Conservation (phyloP, 1,140 invertebrate species). For the Chlorops oryzae region DNA sequence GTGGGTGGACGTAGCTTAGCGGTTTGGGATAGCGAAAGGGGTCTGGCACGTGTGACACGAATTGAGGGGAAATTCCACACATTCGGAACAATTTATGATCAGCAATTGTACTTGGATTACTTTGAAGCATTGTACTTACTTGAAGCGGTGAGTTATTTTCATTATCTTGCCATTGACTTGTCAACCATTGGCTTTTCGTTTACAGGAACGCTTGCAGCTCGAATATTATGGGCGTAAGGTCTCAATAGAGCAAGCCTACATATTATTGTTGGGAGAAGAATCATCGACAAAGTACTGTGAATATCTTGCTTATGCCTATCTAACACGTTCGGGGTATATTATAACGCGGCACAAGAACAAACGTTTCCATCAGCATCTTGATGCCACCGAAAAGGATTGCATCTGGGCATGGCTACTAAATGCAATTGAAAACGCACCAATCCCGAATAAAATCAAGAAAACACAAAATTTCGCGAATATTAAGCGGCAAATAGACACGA, state of each 20-base stretch:
- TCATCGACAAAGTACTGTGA: slow-evolving; percentile 25
- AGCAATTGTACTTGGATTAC: slow-evolving; percentile 30
- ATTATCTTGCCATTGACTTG: not conserved
- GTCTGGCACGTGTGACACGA: slow-evolving; percentile 28
- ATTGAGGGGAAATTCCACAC: slow-evolving; percentile 43
- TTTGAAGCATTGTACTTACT: slow-evolving; percentile 38
- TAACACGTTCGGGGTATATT: slow-evolving; percentile 37
- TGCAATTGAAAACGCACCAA: slow-evolving; percentile 16
- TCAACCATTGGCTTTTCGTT: not conserved
- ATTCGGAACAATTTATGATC: slow-evolving; percentile 29
- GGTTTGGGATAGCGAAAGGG: slow-evolving; percentile 26
- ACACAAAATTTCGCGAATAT: slow-evolving; percentile 16
- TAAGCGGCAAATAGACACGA: slow-evolving; percentile 16
- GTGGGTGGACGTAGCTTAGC: slow-evolving; percentile 28
- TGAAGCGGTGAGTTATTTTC: slow-evolving; percentile 34
- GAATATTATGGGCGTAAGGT: slow-evolving; percentile 24
- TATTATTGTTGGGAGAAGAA: slow-evolving; percentile 28
- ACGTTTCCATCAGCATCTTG: not conserved
- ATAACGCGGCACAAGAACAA: slow-evolving; percentile 23
- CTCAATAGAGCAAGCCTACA: slow-evolving; percentile 38
- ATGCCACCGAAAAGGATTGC: slow-evolving; percentile 22
- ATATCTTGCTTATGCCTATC: slow-evolving; percentile 36
- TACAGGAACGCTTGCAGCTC: slow-evolving; percentile 35
- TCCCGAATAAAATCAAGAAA: slow-evolving; percentile 19
- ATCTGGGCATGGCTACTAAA: slow-evolving; percentile 31